Conservation (phyloP, 2,797 vertebrate species). For the Pseudotriccus pelzelni region DNA sequence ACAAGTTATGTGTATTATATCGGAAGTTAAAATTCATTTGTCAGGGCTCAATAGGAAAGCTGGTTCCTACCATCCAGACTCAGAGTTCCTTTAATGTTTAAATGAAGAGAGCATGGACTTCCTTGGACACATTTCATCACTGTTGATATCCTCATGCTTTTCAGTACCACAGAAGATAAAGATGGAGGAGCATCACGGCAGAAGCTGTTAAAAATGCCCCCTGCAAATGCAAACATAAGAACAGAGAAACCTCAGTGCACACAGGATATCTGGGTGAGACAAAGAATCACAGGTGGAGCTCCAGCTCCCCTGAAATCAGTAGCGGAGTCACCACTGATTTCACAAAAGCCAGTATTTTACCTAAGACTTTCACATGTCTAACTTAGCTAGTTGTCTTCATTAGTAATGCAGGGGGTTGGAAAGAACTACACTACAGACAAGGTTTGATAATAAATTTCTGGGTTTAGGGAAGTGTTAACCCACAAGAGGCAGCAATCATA, state of each 20-base stretch:
- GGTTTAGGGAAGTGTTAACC: neutral
- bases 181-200: slow-evolving; percentile 54
- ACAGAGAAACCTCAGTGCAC: neutral
- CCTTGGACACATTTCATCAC: slow-evolving; percentile 65
- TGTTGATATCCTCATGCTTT: slow-evolving; percentile 72
- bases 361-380: neutral
- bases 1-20: neutral
- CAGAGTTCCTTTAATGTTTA: slow-evolving; percentile 63
- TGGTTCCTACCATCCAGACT: slow-evolving; percentile 69
- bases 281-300: neutral
- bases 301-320: neutral
- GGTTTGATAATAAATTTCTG: neutral
- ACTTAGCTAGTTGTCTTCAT: neutral
- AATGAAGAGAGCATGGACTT: slow-evolving; percentile 65
- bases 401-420: neutral
- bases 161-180: slow-evolving; percentile 46
- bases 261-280: neutral
- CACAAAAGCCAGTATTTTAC: neutral
- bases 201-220: slow-evolving; percentile 56
- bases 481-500: neutral
- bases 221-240: slow-evolving; percentile 53
- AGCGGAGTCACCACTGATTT: neutral
- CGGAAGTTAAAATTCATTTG: neutral
- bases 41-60: neutral
- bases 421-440: neutral